Evolutionary conservation across 2,113 vertebrate species (phyloP), one percentile per base, ranked within the genome.

Genomic region (Zootoca vivipara): DNA sequence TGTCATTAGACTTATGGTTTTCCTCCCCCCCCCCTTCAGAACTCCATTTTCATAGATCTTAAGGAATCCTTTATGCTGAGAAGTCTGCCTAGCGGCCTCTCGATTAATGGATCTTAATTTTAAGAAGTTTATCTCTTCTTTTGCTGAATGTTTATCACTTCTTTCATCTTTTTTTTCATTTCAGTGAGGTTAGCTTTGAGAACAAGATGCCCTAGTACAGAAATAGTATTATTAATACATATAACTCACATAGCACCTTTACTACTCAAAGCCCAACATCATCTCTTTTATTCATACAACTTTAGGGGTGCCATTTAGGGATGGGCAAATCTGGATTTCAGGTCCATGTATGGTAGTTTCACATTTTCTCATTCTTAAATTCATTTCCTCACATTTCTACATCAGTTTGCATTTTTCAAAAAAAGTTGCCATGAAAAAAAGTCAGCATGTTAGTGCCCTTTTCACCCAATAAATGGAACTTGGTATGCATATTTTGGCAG

Each of bases 141-240:
- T 74, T 24, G n/a, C 46, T 26, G 78, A 42, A 28, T 77, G 35
- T 42, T 20, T 85, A 85, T 85, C 73, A 15, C 58, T 65, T 78
- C 62, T 78, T 28, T 82, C 46, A 87, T 73, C 78, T 80, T 81
- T 62, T 52, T 62, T 52, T 88, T 75, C 80, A 83, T 83, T 67
- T 83, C 73, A 56, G 30, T 35, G 33, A 78, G 70, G 62, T 42
- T 69, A 38, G 64, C n/a, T 40, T 69, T 69, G 33, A 82, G 69
- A 12, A 64, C 12, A 73, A 82, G 28, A 33, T 65, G 26, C 16
- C 46, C 38, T 69, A 26, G 40, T 16, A 22, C n/a, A 38, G 62
- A 78, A 73, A n/a, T 73, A 26, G 33, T 52, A 52, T 77, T 83
- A 78, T 30, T 38, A 67, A 38, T 81, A 42, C 72, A 35, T 30